Evolutionary conservation across 1,140 invertebrate genomes (phyloP).

Genomic region (Papilio dardanus): DNA sequence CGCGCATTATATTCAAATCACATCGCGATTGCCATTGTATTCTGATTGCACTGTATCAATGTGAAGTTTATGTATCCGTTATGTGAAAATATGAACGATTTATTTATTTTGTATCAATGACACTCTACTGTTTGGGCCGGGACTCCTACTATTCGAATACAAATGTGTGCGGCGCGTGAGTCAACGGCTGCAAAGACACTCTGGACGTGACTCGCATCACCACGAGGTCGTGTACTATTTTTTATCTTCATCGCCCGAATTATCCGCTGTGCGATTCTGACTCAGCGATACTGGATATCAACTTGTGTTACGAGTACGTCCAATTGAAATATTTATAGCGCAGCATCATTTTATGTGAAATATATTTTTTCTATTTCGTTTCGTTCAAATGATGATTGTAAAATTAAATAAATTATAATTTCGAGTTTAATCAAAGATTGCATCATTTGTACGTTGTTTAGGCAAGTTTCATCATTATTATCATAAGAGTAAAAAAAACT

Average conservation of each 20-base stretch:
- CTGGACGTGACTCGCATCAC: conserved; percentile 5
- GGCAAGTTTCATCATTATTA: background rate
- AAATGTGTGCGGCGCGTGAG: background rate
- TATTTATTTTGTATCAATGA: background rate
- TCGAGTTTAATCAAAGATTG: background rate
- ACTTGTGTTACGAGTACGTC: background rate
- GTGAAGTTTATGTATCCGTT: background rate
- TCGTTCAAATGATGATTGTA: background rate
- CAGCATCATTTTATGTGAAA: background rate
- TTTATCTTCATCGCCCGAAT: background rate
- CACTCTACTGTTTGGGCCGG: too few species aligned
- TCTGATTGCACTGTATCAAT: background rate
- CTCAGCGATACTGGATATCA: background rate
- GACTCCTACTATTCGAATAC: too few species aligned
- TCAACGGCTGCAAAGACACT: background rate
- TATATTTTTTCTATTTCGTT: background rate
- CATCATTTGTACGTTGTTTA: background rate
- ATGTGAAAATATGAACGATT: background rate
- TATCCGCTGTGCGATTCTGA: background rate
- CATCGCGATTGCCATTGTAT: background rate
- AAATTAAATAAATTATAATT: background rate
- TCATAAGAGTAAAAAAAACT: too few species aligned
- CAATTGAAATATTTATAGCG: background rate
- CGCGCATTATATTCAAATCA: background rate
- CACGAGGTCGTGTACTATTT: conserved; percentile 1